Base-by-base conservation (phyloP, 2,888 invertebrate species). In the Dryobotodes eremita region DNA sequence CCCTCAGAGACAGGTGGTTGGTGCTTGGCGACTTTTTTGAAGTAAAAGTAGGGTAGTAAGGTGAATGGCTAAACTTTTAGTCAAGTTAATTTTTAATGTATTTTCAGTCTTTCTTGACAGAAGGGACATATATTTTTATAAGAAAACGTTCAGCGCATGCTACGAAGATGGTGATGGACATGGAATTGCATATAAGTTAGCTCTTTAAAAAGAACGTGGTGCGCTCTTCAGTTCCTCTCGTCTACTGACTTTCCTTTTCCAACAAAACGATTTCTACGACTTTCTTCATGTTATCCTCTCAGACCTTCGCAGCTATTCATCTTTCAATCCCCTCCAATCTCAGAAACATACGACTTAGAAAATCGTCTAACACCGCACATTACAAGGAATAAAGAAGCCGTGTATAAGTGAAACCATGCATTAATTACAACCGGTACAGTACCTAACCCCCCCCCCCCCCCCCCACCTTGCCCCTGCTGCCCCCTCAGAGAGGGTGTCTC, bases 401-500 rank as follows among this genome's bases (percentile, higher is more conserved):
- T 70, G 78, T 85, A 79, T 89, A 88, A 89, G 87, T 89, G 86
- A 84, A 89, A 89, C 89, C 88, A 89, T 87, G 88, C 85, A 84
- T 88, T 89, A 89, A 89, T 89, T 88, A 89, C 89, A 87, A 84
- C 83, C 84, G 76, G 84, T 82, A 79, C 80, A 82, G 80, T 77
- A 69, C 80, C 70, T 57, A 55, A 42, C 42, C 57, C 69, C 53
- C 71, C 48, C 31, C n/a, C n/a, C n/a, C 48, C 61, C 61, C 71
- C 71, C 55, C 13, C 20, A 0, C 75, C 71, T 61, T 31, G 20
- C 71, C 42, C 71, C 20, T 15, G 20, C 65, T 64, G 50, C 71
- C 83, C 87, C 78, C 83, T 72, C 69, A 48, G 23, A 57, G 77
- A 80, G 79, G 80, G 84, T 83, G 85, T 81, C 86, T 89, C 90